Conservation (phyloP, 2,888 invertebrate genomes). For the Drosophila mayaguana region DNA sequence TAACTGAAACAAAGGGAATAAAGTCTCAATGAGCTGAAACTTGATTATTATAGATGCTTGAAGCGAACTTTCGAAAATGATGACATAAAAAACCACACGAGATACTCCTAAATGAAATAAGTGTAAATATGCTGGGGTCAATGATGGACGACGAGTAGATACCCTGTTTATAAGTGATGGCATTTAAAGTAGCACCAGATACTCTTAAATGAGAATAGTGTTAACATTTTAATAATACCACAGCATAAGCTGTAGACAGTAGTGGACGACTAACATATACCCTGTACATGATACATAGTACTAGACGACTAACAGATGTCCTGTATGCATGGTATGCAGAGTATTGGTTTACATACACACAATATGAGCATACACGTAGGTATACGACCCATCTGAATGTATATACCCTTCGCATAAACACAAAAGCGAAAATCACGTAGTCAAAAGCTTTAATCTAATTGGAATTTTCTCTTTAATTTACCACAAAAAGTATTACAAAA, state of each 20-base stretch:
- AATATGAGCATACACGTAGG: not conserved
- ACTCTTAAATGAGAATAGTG: too few relatives aligned
- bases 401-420: not conserved
- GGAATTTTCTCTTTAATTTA: conserved; percentile 10
- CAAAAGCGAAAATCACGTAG: not conserved
- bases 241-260: too few relatives aligned
- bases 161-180: not conserved
- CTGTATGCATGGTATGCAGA: too few relatives aligned
- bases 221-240: too few relatives aligned
- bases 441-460: conserved; percentile 1
- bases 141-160: not conserved
- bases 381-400: not conserved
- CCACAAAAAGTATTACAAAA: conserved; percentile 11
- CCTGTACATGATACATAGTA: too few relatives aligned
- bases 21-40: conserved; percentile 35
- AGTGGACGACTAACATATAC: too few relatives aligned
- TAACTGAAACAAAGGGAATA: conserved; percentile 5
- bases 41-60: conserved; percentile 18
- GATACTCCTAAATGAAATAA: not conserved
- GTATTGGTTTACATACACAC: not conserved
- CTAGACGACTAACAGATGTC: too few relatives aligned
- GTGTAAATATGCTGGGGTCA: not conserved
- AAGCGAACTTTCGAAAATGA: conserved; percentile 14
- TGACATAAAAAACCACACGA: conserved; percentile 5
- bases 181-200: too few relatives aligned